Base-by-base conservation (phyloP, 2,888 invertebrate species). In the Caenorhabditis sp. region DNA sequence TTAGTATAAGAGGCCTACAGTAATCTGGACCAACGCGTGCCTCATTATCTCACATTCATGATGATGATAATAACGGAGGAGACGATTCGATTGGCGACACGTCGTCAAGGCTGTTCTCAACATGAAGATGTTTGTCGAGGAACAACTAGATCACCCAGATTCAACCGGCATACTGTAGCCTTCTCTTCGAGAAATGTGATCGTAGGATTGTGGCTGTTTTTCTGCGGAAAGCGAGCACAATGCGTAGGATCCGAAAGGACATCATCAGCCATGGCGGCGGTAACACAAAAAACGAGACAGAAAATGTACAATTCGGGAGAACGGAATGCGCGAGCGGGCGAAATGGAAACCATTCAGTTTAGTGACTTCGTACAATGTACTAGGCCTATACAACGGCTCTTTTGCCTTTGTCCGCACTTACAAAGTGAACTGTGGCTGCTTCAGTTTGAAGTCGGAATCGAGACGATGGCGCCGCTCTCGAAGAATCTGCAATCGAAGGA, bases 361-460 rank as follows among this genome's bases (percentile, higher is more conserved):
- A 46, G 22, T 11, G 20, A 15, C 6, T 22, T 45, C 46, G 53
- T 61, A 61, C 43, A 61, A 41, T 55, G 55, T 71, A 72, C 61
- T 62, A 62, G 26, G 27, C 39, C 43, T 11, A 11, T 11, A 30
- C 17, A 27, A 24, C 30, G 30, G 46, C 24, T 30, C 13, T 27
- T 27, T 39, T 17, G 15, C 8, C 30, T 17, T 41, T 35, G 13
- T 13, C 8, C 35, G 13, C 11, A 61, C 59, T 55, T 74, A 66
- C 50, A 74, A 41, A 46, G 73, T 66, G 58, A 74, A 74, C 55
- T 46, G 63, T 48, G 55, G 72, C 48, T 55, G 73, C 73, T 65
- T 65, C 73, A 61, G 73, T 48, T 66, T 72, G 72, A 71, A 22
- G 24, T 41, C 11, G 7, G 32, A 7, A 22, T 22, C 26, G 45